Conservation (phyloP, 2,888 invertebrate genomes). For the Pandemis corylana region DNA sequence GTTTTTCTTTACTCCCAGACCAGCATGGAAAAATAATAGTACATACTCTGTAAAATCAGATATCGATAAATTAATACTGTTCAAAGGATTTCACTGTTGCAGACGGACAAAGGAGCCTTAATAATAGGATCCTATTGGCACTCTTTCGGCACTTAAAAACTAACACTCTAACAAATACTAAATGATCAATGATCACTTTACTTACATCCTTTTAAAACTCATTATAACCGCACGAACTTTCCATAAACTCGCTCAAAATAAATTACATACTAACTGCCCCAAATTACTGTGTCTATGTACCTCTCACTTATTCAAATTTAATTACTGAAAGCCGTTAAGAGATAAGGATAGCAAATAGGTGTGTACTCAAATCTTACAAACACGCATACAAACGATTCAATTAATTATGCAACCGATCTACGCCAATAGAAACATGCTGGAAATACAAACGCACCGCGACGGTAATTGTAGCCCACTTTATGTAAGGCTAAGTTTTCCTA, state of each 20-base stretch:
- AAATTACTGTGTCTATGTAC: constrained; percentile 16
- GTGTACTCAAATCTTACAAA: constrained; percentile 31
- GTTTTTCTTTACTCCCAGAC: no score
- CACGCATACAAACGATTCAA: constrained; percentile 52
- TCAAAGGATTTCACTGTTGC: no score
- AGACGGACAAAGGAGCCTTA: no score
- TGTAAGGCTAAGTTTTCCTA: constrained; percentile 33
- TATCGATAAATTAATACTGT: no score
- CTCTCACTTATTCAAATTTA: constrained; percentile 42
- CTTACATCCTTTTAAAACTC: constrained; percentile 1
- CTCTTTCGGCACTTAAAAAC: no score
- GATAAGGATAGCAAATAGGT: constrained; percentile 43
- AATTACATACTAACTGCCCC: constrained; percentile 9
- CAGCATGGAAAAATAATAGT: no score
- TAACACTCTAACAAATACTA: background rate
- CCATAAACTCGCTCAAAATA: constrained; percentile 8
- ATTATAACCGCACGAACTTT: constrained; percentile 4
- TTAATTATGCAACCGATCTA: constrained; percentile 63
- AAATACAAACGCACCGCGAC: constrained; percentile 54
- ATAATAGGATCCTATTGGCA: no score
- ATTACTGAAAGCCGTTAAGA: constrained; percentile 19
- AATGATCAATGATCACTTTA: background rate
- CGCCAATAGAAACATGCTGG: constrained; percentile 64
- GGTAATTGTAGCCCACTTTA: constrained; percentile 61
- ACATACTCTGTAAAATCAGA: no score